Percentiles rank a stretch among this genome's conserved stretches.
phyloP scores from a whole-genome alignment of 2,113 vertebrate species.

The Melanostigma gelatinosum region DNA sequence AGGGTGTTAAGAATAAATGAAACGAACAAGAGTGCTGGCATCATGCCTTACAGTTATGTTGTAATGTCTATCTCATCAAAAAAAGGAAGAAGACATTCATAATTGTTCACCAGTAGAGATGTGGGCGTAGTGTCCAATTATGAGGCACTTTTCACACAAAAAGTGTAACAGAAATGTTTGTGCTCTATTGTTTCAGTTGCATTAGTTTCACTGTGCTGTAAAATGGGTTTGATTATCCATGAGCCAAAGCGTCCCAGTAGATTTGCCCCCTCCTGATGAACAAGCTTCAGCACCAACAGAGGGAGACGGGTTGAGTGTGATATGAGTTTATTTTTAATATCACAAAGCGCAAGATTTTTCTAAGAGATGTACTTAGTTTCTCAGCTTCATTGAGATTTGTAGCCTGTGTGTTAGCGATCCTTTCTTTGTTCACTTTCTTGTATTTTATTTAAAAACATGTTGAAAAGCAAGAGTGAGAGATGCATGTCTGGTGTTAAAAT shows the following conservation, averaged over 20 bases:
- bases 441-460: conserved; percentile 4
- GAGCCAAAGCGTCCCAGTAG: conserved; percentile 46
- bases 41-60: conserved; percentile 21
- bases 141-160: conserved; percentile 28
- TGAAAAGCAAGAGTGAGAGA: neutral
- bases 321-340: conserved; percentile 56
- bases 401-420: neutral
- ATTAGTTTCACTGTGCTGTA: conserved; percentile 32
- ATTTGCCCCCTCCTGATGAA: conserved; percentile 42
- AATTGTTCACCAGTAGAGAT: conserved; percentile 9
- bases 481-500: neutral
- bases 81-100: conserved; percentile 23
- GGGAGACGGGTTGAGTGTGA: conserved; percentile 23
- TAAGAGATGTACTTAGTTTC: conserved; percentile 6
- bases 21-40: conserved; percentile 7
- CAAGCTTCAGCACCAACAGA: conserved; percentile 37
- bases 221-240: conserved; percentile 52
- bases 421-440: neutral
- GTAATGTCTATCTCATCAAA: conserved; percentile 29
- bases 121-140: conserved; percentile 15
- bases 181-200: conserved; percentile 7
- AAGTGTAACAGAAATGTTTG: conserved; percentile 35
- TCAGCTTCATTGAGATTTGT: conserved; percentile 3
- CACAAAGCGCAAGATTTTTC: conserved; percentile 25
- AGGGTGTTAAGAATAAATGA: conserved; percentile 14